Conservation (phyloP, 2,797 vertebrate genomes). For the Acipenser ruthenus region DNA sequence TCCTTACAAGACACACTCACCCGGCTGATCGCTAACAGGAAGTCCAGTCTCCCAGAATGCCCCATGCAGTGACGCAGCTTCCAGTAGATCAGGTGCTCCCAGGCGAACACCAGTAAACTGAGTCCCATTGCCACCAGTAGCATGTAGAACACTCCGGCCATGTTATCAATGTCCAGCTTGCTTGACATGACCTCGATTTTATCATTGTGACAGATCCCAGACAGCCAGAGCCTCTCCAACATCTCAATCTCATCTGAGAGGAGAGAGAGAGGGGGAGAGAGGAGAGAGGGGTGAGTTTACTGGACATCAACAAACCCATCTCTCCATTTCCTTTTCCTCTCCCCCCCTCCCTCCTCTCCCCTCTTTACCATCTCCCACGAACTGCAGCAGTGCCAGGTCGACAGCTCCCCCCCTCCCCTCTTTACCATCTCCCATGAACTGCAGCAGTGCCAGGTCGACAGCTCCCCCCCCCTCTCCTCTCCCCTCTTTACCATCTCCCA, state of each 20-base stretch:
- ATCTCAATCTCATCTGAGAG: conserved; percentile 78
- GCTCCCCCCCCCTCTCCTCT: conserved; percentile 49
- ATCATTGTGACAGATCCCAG: conserved; percentile 82
- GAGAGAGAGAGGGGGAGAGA: conserved; percentile 9
- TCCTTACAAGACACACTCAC: conserved; percentile 42
- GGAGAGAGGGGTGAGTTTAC: conserved; percentile 16
- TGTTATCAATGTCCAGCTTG: conserved; percentile 75
- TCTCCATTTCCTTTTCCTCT: conserved; percentile 9
- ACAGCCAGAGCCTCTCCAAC: conserved; percentile 82
- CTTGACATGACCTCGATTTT: conserved; percentile 86
- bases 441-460: conserved; percentile 73
- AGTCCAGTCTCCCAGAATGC: conserved; percentile 76
- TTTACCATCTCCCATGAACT: conserved; percentile 55
- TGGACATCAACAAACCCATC: conserved; percentile 12
- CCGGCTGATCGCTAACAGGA: conserved; percentile 83
- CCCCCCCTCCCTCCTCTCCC: conserved; percentile 23
- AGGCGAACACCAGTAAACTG: conserved; percentile 65
- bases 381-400: conserved; percentile 70
- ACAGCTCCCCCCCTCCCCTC: conserved; percentile 54
- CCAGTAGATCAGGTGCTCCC: conserved; percentile 87
- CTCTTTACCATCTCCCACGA: conserved; percentile 49
- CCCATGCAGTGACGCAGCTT: conserved; percentile 80
- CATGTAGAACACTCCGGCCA: conserved; percentile 76
- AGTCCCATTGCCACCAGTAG: conserved; percentile 70
- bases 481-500: too few relatives aligned